These are phyloP conservation scores for Fragum fragum DNA, from an alignment of 2,888 invertebrate genomes.

Conservation along the genomic window DNA sequence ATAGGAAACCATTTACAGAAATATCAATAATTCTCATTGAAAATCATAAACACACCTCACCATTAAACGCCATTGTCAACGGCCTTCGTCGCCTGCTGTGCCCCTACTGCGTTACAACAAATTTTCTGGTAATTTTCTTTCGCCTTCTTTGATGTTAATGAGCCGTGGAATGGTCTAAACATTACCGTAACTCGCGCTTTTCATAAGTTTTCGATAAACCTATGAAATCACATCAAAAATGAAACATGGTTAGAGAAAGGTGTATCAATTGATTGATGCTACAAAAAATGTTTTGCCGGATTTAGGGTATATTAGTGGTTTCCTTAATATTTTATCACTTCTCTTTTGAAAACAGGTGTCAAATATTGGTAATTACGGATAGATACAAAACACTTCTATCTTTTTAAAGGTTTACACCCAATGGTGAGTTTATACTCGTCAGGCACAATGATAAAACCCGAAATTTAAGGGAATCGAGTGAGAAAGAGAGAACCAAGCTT, in stretches of 20 bases:
- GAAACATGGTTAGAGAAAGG: conserved; percentile 2
- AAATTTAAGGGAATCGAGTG: no score
- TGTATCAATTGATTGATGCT: conserved; percentile 2
- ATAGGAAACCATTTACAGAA: conserved; percentile 24
- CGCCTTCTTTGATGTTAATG: conserved; percentile 33
- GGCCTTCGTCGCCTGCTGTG: conserved; percentile 13
- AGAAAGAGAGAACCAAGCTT: no score
- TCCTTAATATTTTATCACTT: background rate
- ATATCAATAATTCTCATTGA: conserved; percentile 10
- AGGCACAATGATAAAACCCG: no score
- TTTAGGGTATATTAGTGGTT: background rate
- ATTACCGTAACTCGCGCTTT: conserved; percentile 5
- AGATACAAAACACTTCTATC: no score
- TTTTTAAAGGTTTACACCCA: no score
- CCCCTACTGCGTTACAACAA: conserved; percentile 7
- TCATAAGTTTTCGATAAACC: conserved; percentile 13
- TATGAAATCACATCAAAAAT: conserved; percentile 13
- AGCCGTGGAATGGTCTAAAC: conserved; percentile 1
- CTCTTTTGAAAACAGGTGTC: background rate
- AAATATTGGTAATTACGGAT: background rate
- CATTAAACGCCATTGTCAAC: conserved; percentile 24
- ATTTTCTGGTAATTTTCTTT: conserved; percentile 32
- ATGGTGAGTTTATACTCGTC: no score
- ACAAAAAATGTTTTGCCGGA: background rate
- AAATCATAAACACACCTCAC: conserved; percentile 20